phyloP scores from a whole-genome alignment of 2,113 vertebrate genomes.

The rat (Rattus norvegicus) region GRCr8 NC_086038.1:37118001-37118500 shows the following conservation, averaged over 20 bases:
- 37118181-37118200: conserved; percentile 49
- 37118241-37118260: background rate
- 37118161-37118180: background rate
- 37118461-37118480: background rate
- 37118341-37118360: conserved; percentile 30
- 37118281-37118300: conserved; percentile 38
- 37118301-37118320: conserved; percentile 5
- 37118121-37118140: conserved; percentile 57
- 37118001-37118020: conserved; percentile 64
- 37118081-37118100: conserved; percentile 38
- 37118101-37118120: conserved; percentile 66
- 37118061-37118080: conserved; percentile 47
- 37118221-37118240: conserved; percentile 50
- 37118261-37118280: conserved; percentile 51
- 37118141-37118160: conserved; percentile 32
- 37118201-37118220: conserved; percentile 48
- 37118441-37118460: background rate
- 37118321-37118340: conserved; percentile 58
- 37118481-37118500: background rate
- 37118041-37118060: background rate
- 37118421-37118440: background rate
- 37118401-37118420: conserved; percentile 25
- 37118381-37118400: background rate
- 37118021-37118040: conserved; percentile 61
- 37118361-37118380: background rate